phyloP scores from a whole-genome alignment of 2,113 vertebrate genomes.

The Pteruthius melanotis region DNA sequence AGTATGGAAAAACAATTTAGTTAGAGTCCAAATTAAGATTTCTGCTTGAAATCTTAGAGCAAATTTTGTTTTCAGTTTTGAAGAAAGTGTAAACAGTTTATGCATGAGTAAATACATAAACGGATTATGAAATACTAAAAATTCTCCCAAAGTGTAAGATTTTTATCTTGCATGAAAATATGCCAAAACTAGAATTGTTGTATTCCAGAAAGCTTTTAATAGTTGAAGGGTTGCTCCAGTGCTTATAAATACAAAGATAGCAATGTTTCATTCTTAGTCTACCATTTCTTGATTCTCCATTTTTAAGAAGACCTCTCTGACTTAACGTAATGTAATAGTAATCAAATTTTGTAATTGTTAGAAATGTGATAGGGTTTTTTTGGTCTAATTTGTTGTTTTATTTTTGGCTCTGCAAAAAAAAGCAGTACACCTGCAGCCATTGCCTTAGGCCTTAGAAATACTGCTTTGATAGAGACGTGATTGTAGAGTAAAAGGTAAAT shows the following conservation, averaged over 20 bases:
- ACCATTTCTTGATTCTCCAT: constrained; percentile 1
- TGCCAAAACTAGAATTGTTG: constrained; percentile 28
- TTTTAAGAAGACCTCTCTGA: background rate
- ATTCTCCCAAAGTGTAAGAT: background rate
- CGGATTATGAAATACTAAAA: background rate
- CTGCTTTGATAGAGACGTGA: constrained; percentile 46
- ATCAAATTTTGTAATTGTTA: background rate
- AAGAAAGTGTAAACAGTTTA: background rate
- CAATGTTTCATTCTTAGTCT: background rate
- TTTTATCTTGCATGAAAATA: constrained; percentile 40
- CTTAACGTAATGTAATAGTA: background rate
- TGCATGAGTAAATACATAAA: background rate
- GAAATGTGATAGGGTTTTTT: background rate
- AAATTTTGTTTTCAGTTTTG: background rate
- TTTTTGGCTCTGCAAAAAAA: constrained; percentile 22
- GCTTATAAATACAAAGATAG: background rate
- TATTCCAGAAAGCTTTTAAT: constrained; percentile 15
- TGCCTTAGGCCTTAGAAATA: constrained; percentile 46
- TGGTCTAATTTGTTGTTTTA: background rate
- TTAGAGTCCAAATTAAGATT: background rate
- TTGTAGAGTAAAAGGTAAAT: constrained; percentile 50
- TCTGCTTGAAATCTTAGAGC: background rate
- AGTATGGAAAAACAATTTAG: background rate
- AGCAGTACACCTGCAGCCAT: constrained; percentile 46
- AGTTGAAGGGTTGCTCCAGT: background rate